Base-by-base conservation (phyloP, 2,888 invertebrate species). In the Coelopa pilipes region DNA sequence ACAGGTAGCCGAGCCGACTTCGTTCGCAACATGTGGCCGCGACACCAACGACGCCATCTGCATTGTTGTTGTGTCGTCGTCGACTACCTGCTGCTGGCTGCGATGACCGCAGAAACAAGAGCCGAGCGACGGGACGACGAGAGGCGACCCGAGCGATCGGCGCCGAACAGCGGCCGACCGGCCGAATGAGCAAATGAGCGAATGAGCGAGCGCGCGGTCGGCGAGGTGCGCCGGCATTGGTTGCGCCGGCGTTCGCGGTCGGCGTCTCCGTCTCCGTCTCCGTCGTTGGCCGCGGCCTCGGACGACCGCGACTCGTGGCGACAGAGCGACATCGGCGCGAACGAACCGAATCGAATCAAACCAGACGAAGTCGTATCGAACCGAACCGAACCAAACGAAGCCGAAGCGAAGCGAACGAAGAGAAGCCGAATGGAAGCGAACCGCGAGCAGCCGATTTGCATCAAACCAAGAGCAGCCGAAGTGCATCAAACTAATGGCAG, bases 241-340 rank as follows among this genome's bases (percentile, higher is more conserved):
- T 46, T 46, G 50, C 17, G 66, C 66, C 19, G 66, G n/a, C 55
- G 53, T n/a, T 24, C 1, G 34, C 55, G 5, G 62, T 50, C 53
- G 46, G 11, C 45, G 45, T 21, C 46, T 50, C 12, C 71, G 46
- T 47, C 15, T 15, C 57, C 15, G 68, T 62, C 11, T 11, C 19
- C 17, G 49, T 63, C 65, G 63, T 71, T 71, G 53, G 50, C 71
- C 71, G 71, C 60, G 63, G 24, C 63, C 63, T 69, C 47, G 69
- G 57, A 46, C 34, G 55, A 59, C 46, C 46, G 69, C 68, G 46
- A n/a, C 68, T 69, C 55, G 57, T 57, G 55, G 57, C 68, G 68
- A 68, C 68, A 68, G 15, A 68, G 55, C 68, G 45, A 69, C 55
- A 55, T 45, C 49, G 47, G 57, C 55, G 34, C 34, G 7, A 19